Conservation (phyloP, 2,797 vertebrate species). For the Clarias platycephalus region DNA sequence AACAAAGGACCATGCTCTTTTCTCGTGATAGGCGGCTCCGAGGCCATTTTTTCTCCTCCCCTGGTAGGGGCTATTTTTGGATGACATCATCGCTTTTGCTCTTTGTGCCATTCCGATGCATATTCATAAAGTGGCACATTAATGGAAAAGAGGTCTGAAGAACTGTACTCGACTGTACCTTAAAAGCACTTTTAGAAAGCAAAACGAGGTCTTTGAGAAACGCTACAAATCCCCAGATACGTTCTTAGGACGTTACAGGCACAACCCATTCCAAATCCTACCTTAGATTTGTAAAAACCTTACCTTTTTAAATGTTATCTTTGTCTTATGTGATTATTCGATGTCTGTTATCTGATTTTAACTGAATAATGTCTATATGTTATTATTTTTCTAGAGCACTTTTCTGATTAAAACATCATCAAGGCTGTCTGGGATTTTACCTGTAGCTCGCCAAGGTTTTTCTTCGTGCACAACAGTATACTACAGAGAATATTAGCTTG, state of each 20-base stretch:
- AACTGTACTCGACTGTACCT: slow-evolving; percentile 8
- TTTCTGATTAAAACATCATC: slow-evolving; percentile 13
- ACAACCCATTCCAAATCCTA: neutral
- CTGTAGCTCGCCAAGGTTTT: neutral
- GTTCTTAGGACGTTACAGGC: neutral
- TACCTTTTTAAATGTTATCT: neutral
- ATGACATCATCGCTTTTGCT: slow-evolving; percentile 51
- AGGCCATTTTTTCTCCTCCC: slow-evolving; percentile 45
- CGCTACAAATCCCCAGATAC: neutral
- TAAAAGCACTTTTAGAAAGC: neutral
- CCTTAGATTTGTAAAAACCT: neutral
- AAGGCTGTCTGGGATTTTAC: neutral
- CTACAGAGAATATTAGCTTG: neutral
- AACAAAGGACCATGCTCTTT: slow-evolving; percentile 27
- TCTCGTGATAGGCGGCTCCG: slow-evolving; percentile 28
- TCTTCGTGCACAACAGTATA: neutral
- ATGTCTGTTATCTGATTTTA: neutral
- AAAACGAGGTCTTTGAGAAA: neutral
- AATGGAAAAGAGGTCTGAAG: slow-evolving; percentile 22
- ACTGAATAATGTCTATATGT: neutral
- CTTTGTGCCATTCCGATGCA: slow-evolving; percentile 45
- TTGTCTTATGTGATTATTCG: neutral
- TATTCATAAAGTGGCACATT: slow-evolving; percentile 42
- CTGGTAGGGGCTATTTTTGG: slow-evolving; percentile 49
- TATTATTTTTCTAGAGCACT: neutral